Base-by-base conservation (phyloP, 2,797 vertebrate species). In the Acipenser ruthenus region DNA sequence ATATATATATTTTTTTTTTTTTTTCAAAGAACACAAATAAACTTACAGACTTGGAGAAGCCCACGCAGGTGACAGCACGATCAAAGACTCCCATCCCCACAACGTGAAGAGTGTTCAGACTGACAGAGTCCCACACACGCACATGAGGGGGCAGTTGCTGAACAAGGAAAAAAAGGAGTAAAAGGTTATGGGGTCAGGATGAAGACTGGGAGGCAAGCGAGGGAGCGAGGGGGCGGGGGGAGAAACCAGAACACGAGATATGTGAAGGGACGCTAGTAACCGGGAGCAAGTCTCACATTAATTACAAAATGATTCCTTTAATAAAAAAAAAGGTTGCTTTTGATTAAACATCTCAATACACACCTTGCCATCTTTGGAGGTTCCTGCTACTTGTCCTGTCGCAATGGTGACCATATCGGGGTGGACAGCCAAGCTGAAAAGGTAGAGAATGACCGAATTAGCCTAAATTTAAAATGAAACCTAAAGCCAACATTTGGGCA, bases 401-500 rank as follows among this genome's bases (percentile, higher is more conserved):
- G 93, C 94, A 58, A 96, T 92, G 77, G 94, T 96, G 73, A 96
- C 93, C 87, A 94, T 95, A 74, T 96, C 94, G 1, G 94, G 94
- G 80, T 96, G 94, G 65, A 96, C 87, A 8, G 89, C 90, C 83
- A 96, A 77, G 82, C 94, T 96, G 58, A 47, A 70, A 2, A 6
- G 56, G 1, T 18, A 18, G 15, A 75, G 23, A 59, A 59, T 1
- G 56, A 59, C 12, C 1, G 37, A 4, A 37, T 37, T 37, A 37
- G 18, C 18, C 18, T 18, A 18, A 18, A 18, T 18, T 18, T 1
- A 18, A 18, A 18, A 18, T 18, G 18, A 18, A 18, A 18, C 18
- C 18, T 18, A 18, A 18, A 18, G 18, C 18, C 18, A 18, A 18
- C 18, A 18, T 18, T 18, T 18, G 18, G 18, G 18, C 18, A 18